Conservation (phyloP, 2,113 vertebrate genomes). For the Misgurnus mizolepis region DNA sequence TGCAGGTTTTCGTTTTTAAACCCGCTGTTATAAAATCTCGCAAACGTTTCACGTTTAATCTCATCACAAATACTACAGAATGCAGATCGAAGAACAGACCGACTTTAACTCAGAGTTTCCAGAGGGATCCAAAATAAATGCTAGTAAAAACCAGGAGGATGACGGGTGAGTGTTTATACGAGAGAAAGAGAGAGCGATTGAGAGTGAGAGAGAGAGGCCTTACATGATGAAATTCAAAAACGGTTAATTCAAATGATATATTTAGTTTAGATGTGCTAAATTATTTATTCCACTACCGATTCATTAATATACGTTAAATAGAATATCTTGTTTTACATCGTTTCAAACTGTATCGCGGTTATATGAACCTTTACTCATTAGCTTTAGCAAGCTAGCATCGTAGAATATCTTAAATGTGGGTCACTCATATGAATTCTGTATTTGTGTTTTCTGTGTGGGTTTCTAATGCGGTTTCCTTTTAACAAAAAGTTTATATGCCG, state of each 20-base stretch:
- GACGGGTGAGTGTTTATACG: conserved; percentile 74
- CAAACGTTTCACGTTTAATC: neutral
- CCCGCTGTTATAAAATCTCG: neutral
- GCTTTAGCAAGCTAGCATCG: neutral
- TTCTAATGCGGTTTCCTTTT: too few species aligned
- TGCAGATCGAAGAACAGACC: conserved; percentile 59
- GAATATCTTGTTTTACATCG: too few species aligned
- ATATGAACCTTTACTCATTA: neutral
- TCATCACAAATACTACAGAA: conserved; percentile 14
- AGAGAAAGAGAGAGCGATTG: neutral
- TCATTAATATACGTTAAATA: too few species aligned
- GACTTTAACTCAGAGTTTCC: conserved; percentile 76
- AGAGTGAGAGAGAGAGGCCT: neutral
- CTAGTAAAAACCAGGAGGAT: conserved; percentile 86
- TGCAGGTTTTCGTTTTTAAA: conserved; percentile 35
- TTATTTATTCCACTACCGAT: too few species aligned
- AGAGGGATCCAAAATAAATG: conserved; percentile 87
- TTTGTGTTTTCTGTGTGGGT: too few species aligned
- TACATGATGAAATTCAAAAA: too few species aligned
- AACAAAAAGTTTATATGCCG: too few species aligned
- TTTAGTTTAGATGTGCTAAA: too few species aligned
- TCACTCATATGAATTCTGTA: too few species aligned
- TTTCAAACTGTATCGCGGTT: too few species aligned
- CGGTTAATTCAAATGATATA: too few species aligned
- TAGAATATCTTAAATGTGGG: too few species aligned